Evolutionary conservation across 30 jellyfish, hydroid and myxozoan genomes (phyloP), one percentile per base, ranked within the genome.

Genomic region (Mastigias papua): DNA sequence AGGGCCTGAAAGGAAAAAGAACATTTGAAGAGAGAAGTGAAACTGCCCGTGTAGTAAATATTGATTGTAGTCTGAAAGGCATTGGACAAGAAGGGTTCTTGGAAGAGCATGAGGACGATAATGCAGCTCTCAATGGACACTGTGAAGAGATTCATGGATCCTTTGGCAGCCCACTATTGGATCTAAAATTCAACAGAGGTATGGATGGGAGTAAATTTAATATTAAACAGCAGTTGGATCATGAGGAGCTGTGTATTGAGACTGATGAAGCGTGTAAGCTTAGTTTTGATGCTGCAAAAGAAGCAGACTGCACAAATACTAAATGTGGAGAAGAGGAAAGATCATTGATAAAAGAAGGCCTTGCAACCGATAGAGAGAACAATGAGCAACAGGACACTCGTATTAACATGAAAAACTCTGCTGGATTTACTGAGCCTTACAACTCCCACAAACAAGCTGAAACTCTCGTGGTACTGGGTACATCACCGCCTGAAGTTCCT

Each of bases 101-200:
- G 16, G 69, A 37, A 72, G 78, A 77, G 13, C 22, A 25, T 32
- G 21, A 20, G 13, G 63, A 5, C 17, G 74, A 34, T 17, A 34
- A 60, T 34, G 67, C 51, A 67, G 42, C 37, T 0, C 48, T 70
- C 15, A 60, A 46, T 9, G 21, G 29, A 7, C 17, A 63, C 42
- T 63, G 84, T 31, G 84, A 81, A 68, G 28, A 82, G 15, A 28
- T 62, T 5, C 3, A 20, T 49, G 91, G 77, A 34, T n/a, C 69
- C 3, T 51, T 34, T 54, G 33, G 0, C 9, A 66, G 48, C 37
- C 91, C 91, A 20, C 67, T 48, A 23, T 22, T 15, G 49, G 64
- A 49, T 30, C 28, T 46, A 35, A 46, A 22, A 28, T n/a, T 9
- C 20, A 32, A 66, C 9, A 69, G 77, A 1, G 75, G 37, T 8